Base-by-base conservation (phyloP, 2,113 vertebrate species). In the Pygoscelis adeliae region DNA sequence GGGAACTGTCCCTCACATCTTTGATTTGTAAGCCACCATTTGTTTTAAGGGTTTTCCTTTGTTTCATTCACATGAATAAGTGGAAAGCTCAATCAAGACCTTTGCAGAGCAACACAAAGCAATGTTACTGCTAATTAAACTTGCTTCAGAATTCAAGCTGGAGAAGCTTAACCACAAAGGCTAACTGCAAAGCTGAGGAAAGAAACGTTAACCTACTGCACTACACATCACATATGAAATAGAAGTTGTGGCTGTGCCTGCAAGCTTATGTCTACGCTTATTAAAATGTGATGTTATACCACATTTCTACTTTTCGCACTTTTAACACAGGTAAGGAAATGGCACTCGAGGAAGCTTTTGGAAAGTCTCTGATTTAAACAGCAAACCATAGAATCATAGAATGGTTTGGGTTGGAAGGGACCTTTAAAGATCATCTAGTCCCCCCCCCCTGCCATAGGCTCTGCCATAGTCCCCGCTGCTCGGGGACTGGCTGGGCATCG, bases 51-150 rank as follows among this genome's bases (percentile, higher is more conserved):
- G 2, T 52, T 85, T 92, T 72, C n/a, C 11, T 72, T 82, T 71
- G 30, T 88, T 79, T 90, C 4, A 1, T 79, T 90, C 30, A 52
- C 9, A 13, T 25, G 29, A 72, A 25, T 63, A 72, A 80, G 7
- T 19, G 21, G 66, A 93, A 93, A 87, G 7, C 56, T 92, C 50
- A 42, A 15, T 93, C 72, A 87, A 62, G n/a, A 85, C 10, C 15
- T 90, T 38, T 65, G 21, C 25, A 65, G 49, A 72, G 11, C 20
- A 69, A 74, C 7, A 42, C 14, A 77, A 83, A 83, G 8, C 62
- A 69, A 30, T 36, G n/a, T 14, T 72, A 21, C 29, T 76, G n/a
- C 34, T 92, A 72, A 71, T 74, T 87, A 76, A 79, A 47, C 14
- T 63, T 82, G 22, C 15, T 82, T 65, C 42, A 74, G 36, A 78